Evolutionary conservation across 2,888 invertebrate species (phyloP).

Genomic region (Uropetala carovei): DNA sequence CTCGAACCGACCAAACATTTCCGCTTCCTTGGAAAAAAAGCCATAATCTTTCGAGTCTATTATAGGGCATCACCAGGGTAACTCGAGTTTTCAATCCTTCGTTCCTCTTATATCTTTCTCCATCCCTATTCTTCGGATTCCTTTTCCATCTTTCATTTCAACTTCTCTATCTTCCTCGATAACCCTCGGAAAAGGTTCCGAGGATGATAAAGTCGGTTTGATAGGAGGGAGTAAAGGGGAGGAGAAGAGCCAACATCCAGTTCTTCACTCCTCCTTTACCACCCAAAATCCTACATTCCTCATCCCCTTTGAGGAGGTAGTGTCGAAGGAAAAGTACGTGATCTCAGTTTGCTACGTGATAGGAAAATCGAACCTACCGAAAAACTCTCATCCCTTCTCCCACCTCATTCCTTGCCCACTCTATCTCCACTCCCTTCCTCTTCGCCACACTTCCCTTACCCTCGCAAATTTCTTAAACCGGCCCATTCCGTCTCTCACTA

Average conservation of each 20-base stretch:
- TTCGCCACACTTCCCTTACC: neutral
- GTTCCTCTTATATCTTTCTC: neutral
- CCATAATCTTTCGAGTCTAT: too few species aligned
- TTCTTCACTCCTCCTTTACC: neutral
- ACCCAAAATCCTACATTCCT: conserved; percentile 28
- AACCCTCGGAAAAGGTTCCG: too few species aligned
- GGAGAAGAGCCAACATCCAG: neutral
- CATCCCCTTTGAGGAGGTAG: conserved; percentile 45
- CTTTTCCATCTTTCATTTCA: too few species aligned
- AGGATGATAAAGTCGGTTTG: too few species aligned
- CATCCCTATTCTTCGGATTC: neutral
- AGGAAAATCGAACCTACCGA: conserved; percentile 34
- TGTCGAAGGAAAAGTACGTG: conserved; percentile 60
- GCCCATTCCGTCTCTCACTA: neutral
- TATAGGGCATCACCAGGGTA: too few species aligned
- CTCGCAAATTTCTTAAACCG: neutral
- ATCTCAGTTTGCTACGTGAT: conserved; percentile 49
- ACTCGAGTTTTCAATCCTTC: conserved; percentile 6
- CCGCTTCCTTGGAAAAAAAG: too few species aligned
- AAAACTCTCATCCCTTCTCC: conserved; percentile 24
- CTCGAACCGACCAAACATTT: too few species aligned
- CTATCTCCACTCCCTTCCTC: neutral
- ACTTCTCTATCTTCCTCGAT: too few species aligned
- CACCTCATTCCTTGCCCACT: neutral
- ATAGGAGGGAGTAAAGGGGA: neutral